These are phyloP conservation scores for Sebastes steindachneri DNA, from an alignment of 2,797 vertebrate genomes.

Conservation along the genomic window DNA sequence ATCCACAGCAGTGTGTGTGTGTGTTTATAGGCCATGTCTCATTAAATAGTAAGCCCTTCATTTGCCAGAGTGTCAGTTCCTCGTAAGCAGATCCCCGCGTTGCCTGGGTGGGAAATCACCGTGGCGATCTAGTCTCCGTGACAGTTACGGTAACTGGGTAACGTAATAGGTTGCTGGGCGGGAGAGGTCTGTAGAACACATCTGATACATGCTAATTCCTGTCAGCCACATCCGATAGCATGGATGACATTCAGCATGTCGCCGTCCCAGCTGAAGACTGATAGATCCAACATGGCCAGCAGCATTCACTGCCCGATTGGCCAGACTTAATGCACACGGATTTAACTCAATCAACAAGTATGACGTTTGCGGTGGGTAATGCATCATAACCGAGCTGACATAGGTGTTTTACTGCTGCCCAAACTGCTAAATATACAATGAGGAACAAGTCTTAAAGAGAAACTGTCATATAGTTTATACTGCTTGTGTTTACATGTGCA, in stretches of 20 bases:
- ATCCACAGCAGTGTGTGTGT: conserved; percentile 42
- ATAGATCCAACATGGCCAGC: conserved; percentile 22
- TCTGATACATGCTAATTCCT: conserved; percentile 82
- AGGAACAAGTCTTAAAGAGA: not conserved
- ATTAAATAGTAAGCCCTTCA: conserved; percentile 80
- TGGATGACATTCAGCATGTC: conserved; percentile 56
- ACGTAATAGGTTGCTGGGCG: conserved; percentile 74
- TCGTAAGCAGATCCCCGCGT: conserved; percentile 74
- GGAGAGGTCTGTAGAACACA: conserved; percentile 79
- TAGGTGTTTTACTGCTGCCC: not conserved
- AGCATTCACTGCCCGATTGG: conserved; percentile 17
- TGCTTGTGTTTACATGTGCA: not conserved
- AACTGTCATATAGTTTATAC: not conserved
- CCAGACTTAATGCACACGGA: not conserved
- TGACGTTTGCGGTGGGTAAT: not conserved
- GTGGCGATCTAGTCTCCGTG: conserved; percentile 63
- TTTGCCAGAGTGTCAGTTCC: conserved; percentile 77
- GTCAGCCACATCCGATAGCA: conserved; percentile 78
- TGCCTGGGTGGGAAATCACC: conserved; percentile 71
- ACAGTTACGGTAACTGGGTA: conserved; percentile 82
- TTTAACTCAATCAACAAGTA: not conserved
- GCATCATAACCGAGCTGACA: not conserved
- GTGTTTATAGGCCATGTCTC: conserved; percentile 68
- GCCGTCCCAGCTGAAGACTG: conserved; percentile 29
- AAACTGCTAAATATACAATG: not conserved